A percentile compares a stretch with the other conserved stretches of the same genome.
phyloP scores from a whole-genome alignment of 2,113 vertebrate genomes.

The Monopterus albus region DNA sequence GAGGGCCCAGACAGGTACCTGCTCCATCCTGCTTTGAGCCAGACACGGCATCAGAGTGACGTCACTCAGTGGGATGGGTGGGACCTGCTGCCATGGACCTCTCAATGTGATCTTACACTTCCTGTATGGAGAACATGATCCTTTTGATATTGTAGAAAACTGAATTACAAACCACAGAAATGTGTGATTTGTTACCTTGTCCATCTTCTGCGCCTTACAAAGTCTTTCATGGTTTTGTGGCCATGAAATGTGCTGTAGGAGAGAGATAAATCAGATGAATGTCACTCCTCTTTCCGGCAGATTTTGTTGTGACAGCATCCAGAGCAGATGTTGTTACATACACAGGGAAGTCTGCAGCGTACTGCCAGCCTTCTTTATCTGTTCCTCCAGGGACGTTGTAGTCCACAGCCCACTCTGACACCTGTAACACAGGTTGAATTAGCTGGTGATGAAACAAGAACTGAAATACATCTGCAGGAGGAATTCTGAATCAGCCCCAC shows the following conservation, averaged over 20 bases:
- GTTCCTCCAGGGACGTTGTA: constrained; percentile 86
- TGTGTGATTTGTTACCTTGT: constrained; percentile 82
- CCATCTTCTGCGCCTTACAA: constrained; percentile 94
- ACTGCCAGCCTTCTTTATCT: constrained; percentile 97
- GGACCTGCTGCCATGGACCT: constrained; percentile 93
- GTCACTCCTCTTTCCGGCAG: no score
- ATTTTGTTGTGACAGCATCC: no score
- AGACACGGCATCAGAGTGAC: constrained; percentile 91
- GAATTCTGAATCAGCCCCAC: constrained; percentile 4
- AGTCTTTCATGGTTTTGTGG: constrained; percentile 98
- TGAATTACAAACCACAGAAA: not conserved
- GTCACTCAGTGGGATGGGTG: constrained; percentile 88
- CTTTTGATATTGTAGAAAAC: not conserved
- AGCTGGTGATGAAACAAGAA: not conserved
- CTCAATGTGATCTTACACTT: constrained; percentile 91
- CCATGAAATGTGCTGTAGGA: constrained; percentile 91
- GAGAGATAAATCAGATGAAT: not conserved
- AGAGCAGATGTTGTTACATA: constrained; percentile 71
- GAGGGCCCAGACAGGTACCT: constrained; percentile 92
- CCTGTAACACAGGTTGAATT: constrained; percentile 75
- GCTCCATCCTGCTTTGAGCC: constrained; percentile 78
- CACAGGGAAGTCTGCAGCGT: constrained; percentile 95
- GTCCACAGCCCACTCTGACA: constrained; percentile 93
- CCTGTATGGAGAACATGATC: constrained; percentile 72
- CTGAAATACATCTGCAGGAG: not conserved